A percentile compares a stretch with the other conserved stretches of the same genome.
These are phyloP conservation scores for Lithobius niger DNA, from an alignment of 1,140 invertebrate genomes.

Conservation along the genomic window DNA sequence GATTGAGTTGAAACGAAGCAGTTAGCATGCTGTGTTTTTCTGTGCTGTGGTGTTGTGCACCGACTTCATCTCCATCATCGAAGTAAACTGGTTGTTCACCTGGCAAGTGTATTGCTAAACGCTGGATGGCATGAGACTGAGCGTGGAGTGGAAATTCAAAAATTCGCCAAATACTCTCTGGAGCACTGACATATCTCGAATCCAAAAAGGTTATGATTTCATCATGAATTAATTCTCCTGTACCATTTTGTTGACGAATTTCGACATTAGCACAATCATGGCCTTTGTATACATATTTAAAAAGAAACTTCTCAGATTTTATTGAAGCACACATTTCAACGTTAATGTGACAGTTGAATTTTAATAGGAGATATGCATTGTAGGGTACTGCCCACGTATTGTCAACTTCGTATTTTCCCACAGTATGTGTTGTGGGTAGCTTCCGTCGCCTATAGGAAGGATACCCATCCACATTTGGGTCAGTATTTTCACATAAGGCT, in stretches of 20 bases:
- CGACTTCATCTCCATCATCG: neutral
- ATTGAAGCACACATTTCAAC: constrained; percentile 25
- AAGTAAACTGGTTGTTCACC: constrained; percentile 25
- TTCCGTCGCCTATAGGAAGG: too few species aligned
- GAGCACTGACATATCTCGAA: constrained; percentile 20
- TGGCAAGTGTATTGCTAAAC: constrained; percentile 36
- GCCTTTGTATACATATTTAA: constrained; percentile 29
- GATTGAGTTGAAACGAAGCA: too few species aligned
- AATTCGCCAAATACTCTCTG: constrained; percentile 24
- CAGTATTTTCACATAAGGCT: too few species aligned
- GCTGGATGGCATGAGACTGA: constrained; percentile 28
- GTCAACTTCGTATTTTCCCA: too few species aligned
- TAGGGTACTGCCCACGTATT: constrained; percentile 29
- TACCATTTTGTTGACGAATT: too few species aligned
- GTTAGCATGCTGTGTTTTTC: too few species aligned
- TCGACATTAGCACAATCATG: constrained; percentile 19
- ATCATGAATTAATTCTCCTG: too few species aligned
- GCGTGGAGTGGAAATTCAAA: constrained; percentile 27
- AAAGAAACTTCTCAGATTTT: constrained; percentile 27
- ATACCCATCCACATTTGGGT: too few species aligned
- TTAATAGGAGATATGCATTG: constrained; percentile 21
- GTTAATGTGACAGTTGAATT: constrained; percentile 27
- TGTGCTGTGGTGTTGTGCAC: too few species aligned
- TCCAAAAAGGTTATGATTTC: constrained; percentile 13
- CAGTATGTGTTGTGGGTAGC: too few species aligned